These are phyloP conservation scores for Eulimnadia texana DNA, from an alignment of 1,140 invertebrate genomes.

Conservation along the genomic window DNA sequence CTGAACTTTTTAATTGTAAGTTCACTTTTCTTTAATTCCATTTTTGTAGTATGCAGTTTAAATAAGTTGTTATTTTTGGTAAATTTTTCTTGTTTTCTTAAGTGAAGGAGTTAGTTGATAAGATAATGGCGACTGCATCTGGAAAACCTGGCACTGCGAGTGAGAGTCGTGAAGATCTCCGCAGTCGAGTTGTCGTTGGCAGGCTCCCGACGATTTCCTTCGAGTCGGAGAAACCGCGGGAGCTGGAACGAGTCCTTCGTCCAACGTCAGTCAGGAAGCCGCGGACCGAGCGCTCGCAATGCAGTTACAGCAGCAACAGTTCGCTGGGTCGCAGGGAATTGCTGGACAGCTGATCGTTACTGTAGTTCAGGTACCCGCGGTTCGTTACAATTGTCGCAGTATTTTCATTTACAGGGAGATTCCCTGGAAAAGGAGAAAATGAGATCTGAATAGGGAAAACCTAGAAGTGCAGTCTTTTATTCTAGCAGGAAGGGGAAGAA, in stretches of 20 bases:
- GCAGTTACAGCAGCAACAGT: constrained; percentile 14
- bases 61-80: too few relatives aligned
- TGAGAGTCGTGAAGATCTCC: neutral
- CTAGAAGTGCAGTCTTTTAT: too few relatives aligned
- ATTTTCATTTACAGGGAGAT: too few relatives aligned
- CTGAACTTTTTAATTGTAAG: too few relatives aligned
- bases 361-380: constrained; percentile 50
- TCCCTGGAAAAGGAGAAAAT: too few relatives aligned
- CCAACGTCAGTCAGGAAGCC: constrained; percentile 14
- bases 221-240: neutral
- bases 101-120: neutral
- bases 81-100: neutral
- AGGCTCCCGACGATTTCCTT: constrained; percentile 16
- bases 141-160: neutral
- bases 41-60: too few relatives aligned
- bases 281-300: constrained; percentile 12
- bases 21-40: too few relatives aligned
- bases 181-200: constrained; percentile 7
- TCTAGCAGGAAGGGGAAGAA: too few relatives aligned
- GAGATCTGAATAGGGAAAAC: too few relatives aligned
- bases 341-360: constrained; percentile 64
- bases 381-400: constrained; percentile 3
- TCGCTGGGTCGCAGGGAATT: constrained; percentile 34
- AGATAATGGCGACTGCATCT: neutral
- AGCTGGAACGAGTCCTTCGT: too few relatives aligned